A percentile compares a stretch with the other conserved stretches of the same genome.
phyloP scores from a whole-genome alignment of 1,140 invertebrate species.

The Linepithema humile region DNA sequence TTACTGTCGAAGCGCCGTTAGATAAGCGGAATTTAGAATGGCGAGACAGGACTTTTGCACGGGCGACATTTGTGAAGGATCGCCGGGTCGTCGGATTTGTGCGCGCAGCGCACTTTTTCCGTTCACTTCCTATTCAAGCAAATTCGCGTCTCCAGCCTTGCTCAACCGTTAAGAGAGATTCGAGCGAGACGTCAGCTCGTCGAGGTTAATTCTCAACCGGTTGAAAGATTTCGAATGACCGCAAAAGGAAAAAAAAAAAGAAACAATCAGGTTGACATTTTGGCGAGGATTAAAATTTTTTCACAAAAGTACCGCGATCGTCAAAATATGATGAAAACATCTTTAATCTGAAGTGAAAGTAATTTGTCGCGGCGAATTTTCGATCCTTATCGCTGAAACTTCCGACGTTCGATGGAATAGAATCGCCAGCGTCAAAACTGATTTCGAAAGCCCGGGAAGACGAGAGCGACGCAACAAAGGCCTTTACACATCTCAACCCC shows the following conservation, averaged over 20 bases:
- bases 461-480: slow-evolving; percentile 64
- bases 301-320: too few relatives aligned
- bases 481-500: slow-evolving; percentile 68
- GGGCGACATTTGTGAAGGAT: slow-evolving; percentile 64
- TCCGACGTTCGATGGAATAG: slow-evolving; percentile 53
- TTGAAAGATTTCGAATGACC: not conserved
- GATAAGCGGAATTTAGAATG: slow-evolving; percentile 81
- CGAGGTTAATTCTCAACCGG: not conserved
- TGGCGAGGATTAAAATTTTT: not conserved
- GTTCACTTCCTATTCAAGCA: not conserved
- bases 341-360: not conserved
- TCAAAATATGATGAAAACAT: not conserved
- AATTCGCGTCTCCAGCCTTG: not conserved
- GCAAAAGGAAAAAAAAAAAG: not conserved
- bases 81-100: slow-evolving; percentile 48
- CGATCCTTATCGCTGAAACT: slow-evolving; percentile 18
- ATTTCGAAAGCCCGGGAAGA: slow-evolving; percentile 67
- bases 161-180: not conserved
- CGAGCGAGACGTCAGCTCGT: not conserved
- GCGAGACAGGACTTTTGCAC: slow-evolving; percentile 75
- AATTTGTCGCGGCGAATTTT: not conserved
- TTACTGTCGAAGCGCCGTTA: slow-evolving; percentile 78
- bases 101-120: not conserved
- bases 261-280: not conserved
- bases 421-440: slow-evolving; percentile 59